A percentile compares a stretch with the other conserved stretches of the same genome.
Evolutionary conservation across 2,888 invertebrate species (phyloP).

Genomic region (Anthoptus insignis): DNA sequence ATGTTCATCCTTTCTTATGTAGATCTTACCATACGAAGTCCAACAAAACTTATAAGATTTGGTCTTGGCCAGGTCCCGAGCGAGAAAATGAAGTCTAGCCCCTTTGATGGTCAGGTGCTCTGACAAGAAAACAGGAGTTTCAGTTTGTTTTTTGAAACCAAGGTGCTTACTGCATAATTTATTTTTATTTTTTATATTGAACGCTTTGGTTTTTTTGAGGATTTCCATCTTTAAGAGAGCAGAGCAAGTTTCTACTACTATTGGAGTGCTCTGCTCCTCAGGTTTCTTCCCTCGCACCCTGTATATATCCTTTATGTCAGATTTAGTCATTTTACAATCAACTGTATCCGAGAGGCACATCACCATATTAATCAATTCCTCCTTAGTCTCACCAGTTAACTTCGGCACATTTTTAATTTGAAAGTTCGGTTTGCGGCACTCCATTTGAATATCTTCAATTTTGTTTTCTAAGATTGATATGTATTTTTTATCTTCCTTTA

Average conservation of each 20-base stretch:
- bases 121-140: background rate
- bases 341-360: slow-evolving; percentile 23
- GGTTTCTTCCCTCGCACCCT: slow-evolving; percentile 32
- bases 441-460: slow-evolving; percentile 36
- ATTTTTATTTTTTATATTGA: background rate
- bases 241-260: slow-evolving; percentile 44
- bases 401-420: slow-evolving; percentile 46
- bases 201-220: slow-evolving; percentile 39
- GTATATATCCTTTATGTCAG: slow-evolving; percentile 44
- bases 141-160: background rate
- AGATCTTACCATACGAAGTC: background rate
- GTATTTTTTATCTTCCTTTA: slow-evolving; percentile 31
- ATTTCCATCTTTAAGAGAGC: slow-evolving; percentile 41
- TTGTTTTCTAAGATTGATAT: slow-evolving; percentile 38
- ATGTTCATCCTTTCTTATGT: background rate
- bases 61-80: background rate
- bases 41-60: background rate
- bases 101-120: background rate
- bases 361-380: slow-evolving; percentile 40
- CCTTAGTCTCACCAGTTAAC: slow-evolving; percentile 24
- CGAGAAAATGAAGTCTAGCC: background rate
- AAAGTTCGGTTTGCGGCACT: slow-evolving; percentile 31
- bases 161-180: background rate
- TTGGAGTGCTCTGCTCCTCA: slow-evolving; percentile 34
- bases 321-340: slow-evolving; percentile 17